phyloP scores from a whole-genome alignment of 2,113 vertebrate genomes.

The Nannospalax galili region DNA sequence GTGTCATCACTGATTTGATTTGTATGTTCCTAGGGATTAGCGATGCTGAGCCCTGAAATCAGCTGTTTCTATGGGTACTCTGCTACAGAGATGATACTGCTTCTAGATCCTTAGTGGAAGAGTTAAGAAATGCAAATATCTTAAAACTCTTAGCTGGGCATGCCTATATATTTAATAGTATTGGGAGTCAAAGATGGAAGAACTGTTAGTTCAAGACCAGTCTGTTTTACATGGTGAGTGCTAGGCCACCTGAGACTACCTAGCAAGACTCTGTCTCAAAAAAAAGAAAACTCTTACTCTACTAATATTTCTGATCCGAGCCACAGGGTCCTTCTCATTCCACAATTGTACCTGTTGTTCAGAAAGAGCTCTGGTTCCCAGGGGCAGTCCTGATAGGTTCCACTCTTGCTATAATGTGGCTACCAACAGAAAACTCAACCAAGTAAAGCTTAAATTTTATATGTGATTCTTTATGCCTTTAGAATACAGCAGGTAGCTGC shows the following conservation, averaged over 20 bases:
- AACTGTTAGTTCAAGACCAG: too few relatives aligned
- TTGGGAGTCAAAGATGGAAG: neutral
- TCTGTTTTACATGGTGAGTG: too few relatives aligned
- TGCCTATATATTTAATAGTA: too few relatives aligned
- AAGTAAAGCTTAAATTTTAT: too few relatives aligned
- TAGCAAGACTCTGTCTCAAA: too few relatives aligned
- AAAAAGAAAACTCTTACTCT: conserved; percentile 12
- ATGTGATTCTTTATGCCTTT: too few relatives aligned
- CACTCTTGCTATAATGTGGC: too few relatives aligned
- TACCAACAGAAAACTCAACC: too few relatives aligned
- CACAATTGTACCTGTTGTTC: neutral
- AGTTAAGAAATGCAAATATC: too few relatives aligned
- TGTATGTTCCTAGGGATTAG: neutral
- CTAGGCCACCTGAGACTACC: too few relatives aligned
- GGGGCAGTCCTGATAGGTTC: neutral
- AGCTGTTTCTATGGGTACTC: neutral
- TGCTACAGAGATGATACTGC: neutral
- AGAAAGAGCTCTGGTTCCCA: neutral
- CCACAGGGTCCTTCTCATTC: neutral
- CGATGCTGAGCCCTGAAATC: neutral
- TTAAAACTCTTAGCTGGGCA: too few relatives aligned
- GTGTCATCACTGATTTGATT: neutral
- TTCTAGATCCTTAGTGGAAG: neutral
- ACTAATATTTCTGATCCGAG: neutral
- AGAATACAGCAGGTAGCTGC: too few relatives aligned